phyloP scores from a whole-genome alignment of 2,797 vertebrate genomes.

The Falco biarmicus region DNA sequence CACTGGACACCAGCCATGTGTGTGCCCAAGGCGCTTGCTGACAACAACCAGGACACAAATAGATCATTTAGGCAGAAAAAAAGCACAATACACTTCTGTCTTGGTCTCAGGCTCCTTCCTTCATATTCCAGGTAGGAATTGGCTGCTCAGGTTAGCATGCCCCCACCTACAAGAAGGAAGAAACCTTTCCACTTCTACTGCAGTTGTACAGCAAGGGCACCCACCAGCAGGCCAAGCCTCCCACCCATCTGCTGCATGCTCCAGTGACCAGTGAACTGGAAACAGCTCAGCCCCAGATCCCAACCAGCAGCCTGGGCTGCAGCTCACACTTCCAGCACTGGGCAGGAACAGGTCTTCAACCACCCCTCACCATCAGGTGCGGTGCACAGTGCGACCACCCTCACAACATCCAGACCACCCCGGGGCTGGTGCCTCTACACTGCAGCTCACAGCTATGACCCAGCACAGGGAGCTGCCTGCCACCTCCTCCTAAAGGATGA shows the following conservation, averaged over 20 bases:
- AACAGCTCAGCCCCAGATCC: neutral
- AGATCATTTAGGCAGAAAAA: neutral
- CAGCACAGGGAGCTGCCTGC: neutral
- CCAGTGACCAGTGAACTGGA: neutral
- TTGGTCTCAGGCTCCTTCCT: neutral
- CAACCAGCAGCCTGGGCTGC: neutral
- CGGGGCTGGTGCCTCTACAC: neutral
- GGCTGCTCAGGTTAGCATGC: neutral
- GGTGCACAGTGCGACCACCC: neutral
- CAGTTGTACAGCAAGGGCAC: neutral
- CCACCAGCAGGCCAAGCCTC: neutral
- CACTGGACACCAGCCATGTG: rapidly evolving
- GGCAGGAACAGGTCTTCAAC: neutral
- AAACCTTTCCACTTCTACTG: neutral
- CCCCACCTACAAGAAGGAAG: neutral
- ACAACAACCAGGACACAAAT: neutral
- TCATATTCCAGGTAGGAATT: neutral
- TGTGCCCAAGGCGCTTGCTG: neutral
- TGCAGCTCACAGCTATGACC: rapidly evolving
- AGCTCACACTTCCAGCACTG: neutral
- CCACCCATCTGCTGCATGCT: neutral
- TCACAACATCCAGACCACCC: neutral
- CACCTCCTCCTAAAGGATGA: neutral
- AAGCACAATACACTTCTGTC: neutral
- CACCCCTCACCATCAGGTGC: neutral